Evolutionary conservation across 2,888 invertebrate species (phyloP).

Genomic region (Ashinkailepas kermadecensis): DNA sequence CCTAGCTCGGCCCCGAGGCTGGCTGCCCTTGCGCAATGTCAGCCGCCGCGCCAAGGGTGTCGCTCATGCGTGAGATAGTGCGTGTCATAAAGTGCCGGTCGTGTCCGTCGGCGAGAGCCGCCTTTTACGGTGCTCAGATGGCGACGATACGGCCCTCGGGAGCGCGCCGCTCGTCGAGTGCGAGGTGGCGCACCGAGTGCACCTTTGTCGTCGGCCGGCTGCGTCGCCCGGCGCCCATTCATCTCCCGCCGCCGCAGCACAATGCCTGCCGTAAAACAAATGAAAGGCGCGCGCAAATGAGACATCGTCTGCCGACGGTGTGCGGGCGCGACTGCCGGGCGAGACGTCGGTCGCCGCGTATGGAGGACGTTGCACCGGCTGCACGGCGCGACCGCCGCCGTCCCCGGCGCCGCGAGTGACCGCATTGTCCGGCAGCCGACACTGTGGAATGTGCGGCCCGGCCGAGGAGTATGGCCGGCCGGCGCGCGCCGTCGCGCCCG

Average conservation of each 20-base stretch:
- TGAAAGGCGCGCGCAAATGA: not conserved
- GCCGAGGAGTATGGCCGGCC: not conserved
- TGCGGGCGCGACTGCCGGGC: too few species aligned
- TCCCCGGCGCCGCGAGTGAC: not conserved
- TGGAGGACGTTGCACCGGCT: too few species aligned
- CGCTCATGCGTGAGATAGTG: not conserved
- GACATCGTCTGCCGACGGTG: not conserved
- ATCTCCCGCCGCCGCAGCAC: too few species aligned
- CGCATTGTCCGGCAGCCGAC: not conserved
- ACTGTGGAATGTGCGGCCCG: not conserved
- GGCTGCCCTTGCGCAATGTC: not conserved
- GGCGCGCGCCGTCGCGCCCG: not conserved
- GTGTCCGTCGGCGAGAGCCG: too few species aligned
- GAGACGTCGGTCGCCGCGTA: too few species aligned
- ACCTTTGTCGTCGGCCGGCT: too few species aligned
- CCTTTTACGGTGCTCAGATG: too few species aligned
- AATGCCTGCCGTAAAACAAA: too few species aligned
- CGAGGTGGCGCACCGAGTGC: too few species aligned
- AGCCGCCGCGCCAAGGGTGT: not conserved
- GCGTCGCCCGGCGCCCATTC: too few species aligned
- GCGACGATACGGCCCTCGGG: too few species aligned
- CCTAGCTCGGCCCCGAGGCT: not conserved
- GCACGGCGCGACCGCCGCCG: not conserved
- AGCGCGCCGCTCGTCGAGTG: too few species aligned
- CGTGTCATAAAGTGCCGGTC: not conserved